Evolutionary conservation across 2,888 invertebrate species (phyloP), one percentile per base, ranked within the genome.

Genomic region (Drosophila falleni): DNA sequence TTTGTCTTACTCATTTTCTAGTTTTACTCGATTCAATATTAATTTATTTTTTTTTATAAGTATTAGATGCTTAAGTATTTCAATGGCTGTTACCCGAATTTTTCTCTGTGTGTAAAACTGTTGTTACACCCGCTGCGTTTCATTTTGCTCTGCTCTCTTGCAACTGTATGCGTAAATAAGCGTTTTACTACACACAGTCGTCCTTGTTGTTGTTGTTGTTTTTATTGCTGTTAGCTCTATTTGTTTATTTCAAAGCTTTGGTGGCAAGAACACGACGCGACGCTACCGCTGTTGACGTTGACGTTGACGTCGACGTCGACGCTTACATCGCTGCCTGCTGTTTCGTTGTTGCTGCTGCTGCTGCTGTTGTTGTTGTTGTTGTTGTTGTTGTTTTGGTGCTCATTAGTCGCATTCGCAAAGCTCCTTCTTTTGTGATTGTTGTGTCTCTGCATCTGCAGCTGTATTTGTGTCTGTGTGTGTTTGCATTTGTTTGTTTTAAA

Each of bases 121-220:
- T 55, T 62, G 54, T 53, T 56, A 11, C 29, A 35, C 64, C 29
- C 35, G 15, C 51, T 31, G n/a, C 42, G 26, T 11, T 26, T 9
- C 56, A 46, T 13, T 58, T 54, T 53, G 56, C 19, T 37, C n/a
- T 23, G 50, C 61, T 53, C 56, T 67, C 74, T 59, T 74, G 83
- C 71, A 83, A 73, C 69, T 75, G 89, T 88, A 78, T 84, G 83
- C 80, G 83, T 84, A 84, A 84, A 84, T 84, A 88, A 83, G 89
- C 75, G 88, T 88, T 84, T 78, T 75, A 80, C 71, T 82, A 77
- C 66, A 80, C 55, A 67, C 60, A 71, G 65, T 49, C 47, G 71
- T 78, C 71, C 75, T 61, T 58, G 58, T 42, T 67, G 58, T 4
- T 29, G 29, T 29, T 29, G 29, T 29, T 29, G 8, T 29, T 29